Evolutionary conservation across 2,888 invertebrate genomes (phyloP), one percentile per base, ranked within the genome.

Genomic region (Diloba caeruleocephala): DNA sequence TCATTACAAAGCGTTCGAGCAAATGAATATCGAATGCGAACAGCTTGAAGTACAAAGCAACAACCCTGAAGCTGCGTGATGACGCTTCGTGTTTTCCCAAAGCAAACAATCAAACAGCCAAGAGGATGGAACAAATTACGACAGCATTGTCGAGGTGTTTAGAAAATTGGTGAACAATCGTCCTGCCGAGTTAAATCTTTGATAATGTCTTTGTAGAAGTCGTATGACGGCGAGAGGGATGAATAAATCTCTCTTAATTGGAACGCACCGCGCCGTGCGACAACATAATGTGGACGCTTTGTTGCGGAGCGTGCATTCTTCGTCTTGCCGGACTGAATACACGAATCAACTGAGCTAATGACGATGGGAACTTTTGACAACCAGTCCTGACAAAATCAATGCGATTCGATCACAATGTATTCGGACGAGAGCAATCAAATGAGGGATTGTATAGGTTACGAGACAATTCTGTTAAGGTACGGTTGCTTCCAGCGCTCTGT

Each of bases 231-330:
- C 74, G 78, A 82, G 78, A 84, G 84, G 84, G 84, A 88, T 87
- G 85, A 88, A 91, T 91, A 91, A 92, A 90, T 90, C 89, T 88
- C 83, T 78, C 82, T 87, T 92, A 92, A 92, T 92, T 91, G 91
- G 89, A 81, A 84, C 87, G 79, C 78, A 84, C 79, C 84, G 83
- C 81, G 78, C 82, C 79, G 77, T 78, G 86, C 83, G 89, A 90
- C 90, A 90, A 87, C 85, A 85, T 90, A 88, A 90, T 89, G 82
- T 87, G 83, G 78, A 80, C 74, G 82, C 84, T 85, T 89, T 89
- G 89, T 90, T 85, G 84, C 81, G 81, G 77, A 66, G 76, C 80
- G 68, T 74, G 81, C 87, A 87, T 90, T 90, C 86, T 88, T 82
- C 79, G 74, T 59, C 56, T 69, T 74, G 72, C 72, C 73, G 60